These are phyloP conservation scores for Caenorhabditis tropicalis DNA, from an alignment of 1,140 invertebrate species.

Conservation along the genomic window DNA sequence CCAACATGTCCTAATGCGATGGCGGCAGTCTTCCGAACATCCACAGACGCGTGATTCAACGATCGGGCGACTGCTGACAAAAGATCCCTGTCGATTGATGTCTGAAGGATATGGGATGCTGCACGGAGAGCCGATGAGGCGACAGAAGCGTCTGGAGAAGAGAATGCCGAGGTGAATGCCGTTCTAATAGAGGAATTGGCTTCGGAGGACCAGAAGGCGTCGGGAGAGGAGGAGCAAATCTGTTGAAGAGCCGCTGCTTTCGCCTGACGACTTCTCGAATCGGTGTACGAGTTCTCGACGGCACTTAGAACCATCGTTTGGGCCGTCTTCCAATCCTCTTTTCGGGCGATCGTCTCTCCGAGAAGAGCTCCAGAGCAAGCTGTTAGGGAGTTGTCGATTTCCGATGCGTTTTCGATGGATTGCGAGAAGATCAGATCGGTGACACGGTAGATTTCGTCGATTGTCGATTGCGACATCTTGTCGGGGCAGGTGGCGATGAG, in stretches of 20 bases:
- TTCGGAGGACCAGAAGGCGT: background rate
- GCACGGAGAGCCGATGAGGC: constrained; percentile 31
- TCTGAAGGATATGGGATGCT: background rate
- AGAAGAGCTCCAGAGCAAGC: constrained; percentile 31
- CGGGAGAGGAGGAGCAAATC: background rate
- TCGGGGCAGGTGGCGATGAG: background rate
- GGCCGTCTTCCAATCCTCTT: background rate
- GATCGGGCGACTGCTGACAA: background rate
- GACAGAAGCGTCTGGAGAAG: background rate
- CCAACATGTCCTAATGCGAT: constrained; percentile 6
- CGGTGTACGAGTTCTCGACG: background rate
- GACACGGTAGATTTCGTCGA: constrained; percentile 39
- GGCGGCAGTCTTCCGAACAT: constrained; percentile 39
- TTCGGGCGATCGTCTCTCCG: constrained; percentile 30
- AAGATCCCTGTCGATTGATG: background rate
- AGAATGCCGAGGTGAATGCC: background rate
- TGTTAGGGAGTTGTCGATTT: constrained; percentile 41
- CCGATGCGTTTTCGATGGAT: constrained; percentile 19
- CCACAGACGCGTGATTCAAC: constrained; percentile 32
- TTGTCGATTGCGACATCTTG: constrained; percentile 24
- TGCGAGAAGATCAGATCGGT: constrained; percentile 14
- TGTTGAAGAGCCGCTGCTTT: constrained; percentile 45
- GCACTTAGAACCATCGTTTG: background rate
- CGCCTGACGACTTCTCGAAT: background rate
- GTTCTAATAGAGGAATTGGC: background rate